phyloP scores from a whole-genome alignment of 2,888 invertebrate species.

The Leptopilina syphax region DNA sequence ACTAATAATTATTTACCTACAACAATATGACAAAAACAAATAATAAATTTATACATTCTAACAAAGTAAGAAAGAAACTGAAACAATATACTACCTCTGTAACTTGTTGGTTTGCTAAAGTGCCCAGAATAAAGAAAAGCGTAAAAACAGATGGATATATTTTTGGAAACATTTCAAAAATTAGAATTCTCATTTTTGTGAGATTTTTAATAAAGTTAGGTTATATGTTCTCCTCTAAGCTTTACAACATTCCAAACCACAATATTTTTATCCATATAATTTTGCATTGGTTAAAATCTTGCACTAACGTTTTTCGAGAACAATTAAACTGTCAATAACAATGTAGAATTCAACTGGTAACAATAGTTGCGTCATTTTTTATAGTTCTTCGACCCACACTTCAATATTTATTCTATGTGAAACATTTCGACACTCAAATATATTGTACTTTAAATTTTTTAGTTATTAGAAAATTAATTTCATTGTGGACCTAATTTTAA shows the following conservation, averaged over 20 bases:
- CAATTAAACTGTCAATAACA: not conserved
- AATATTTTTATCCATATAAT: slow-evolving; percentile 8
- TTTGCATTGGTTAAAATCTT: slow-evolving; percentile 14
- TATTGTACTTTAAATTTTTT: too few species aligned
- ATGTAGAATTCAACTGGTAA: not conserved
- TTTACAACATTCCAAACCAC: slow-evolving; percentile 6
- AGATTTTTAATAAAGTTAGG: not conserved
- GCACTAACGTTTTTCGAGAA: not conserved
- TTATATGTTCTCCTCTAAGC: slow-evolving; percentile 5
- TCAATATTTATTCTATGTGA: not conserved
- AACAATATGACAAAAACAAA: not conserved
- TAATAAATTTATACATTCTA: not conserved
- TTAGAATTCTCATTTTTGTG: not conserved
- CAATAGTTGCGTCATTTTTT: slow-evolving; percentile 15
- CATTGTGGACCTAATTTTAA: too few species aligned
- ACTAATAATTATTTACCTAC: not conserved
- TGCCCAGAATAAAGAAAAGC: slow-evolving; percentile 2
- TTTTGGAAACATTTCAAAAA: not conserved
- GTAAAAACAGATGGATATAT: slow-evolving; percentile 4
- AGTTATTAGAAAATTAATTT: too few species aligned
- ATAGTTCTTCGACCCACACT: not conserved
- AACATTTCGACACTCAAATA: not conserved
- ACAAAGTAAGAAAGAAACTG: not conserved
- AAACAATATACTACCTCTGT: slow-evolving; percentile 7
- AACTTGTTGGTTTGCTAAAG: not conserved